Percentiles rank a stretch among this genome's conserved stretches.
phyloP scores from a whole-genome alignment of 2,888 invertebrate genomes.

The Schizaphis graminum region DNA sequence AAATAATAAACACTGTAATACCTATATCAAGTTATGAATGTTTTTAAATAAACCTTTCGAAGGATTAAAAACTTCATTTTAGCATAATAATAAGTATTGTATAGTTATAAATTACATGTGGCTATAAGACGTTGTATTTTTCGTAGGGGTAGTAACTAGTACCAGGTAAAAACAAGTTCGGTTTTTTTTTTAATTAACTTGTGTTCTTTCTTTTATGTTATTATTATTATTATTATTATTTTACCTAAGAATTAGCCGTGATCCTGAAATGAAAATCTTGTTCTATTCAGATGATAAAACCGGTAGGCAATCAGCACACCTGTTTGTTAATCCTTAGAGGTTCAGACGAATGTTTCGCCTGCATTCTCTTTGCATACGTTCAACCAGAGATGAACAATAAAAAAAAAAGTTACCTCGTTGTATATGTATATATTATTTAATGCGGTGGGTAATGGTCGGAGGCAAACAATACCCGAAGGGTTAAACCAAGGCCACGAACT shows the following conservation, averaged over 20 bases:
- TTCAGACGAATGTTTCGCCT: slow-evolving; percentile 28
- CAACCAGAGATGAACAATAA: slow-evolving; percentile 46
- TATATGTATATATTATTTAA: slow-evolving; percentile 33
- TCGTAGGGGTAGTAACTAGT: slow-evolving; percentile 51
- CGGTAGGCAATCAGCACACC: slow-evolving; percentile 61
- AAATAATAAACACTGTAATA: neutral
- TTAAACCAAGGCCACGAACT: slow-evolving; percentile 62
- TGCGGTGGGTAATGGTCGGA: slow-evolving; percentile 10
- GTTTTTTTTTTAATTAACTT: slow-evolving; percentile 18
- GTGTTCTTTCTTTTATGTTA: slow-evolving; percentile 46
- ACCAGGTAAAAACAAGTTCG: slow-evolving; percentile 41
- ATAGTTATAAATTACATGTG: neutral
- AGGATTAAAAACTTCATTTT: slow-evolving; percentile 23
- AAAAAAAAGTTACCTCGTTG: slow-evolving; percentile 27
- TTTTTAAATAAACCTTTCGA: neutral
- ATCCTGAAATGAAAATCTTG: slow-evolving; percentile 23
- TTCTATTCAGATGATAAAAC: slow-evolving; percentile 41
- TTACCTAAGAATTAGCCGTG: slow-evolving; percentile 17
- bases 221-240: slow-evolving; percentile 43
- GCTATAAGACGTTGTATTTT: slow-evolving; percentile 10
- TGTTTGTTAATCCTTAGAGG: slow-evolving; percentile 45
- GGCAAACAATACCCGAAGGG: slow-evolving; percentile 53
- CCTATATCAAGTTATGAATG: neutral
- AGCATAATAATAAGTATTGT: slow-evolving; percentile 32
- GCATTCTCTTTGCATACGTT: slow-evolving; percentile 54